Evolutionary conservation across 2,888 invertebrate genomes (phyloP).

Genomic region (Deilephila porcellus): DNA sequence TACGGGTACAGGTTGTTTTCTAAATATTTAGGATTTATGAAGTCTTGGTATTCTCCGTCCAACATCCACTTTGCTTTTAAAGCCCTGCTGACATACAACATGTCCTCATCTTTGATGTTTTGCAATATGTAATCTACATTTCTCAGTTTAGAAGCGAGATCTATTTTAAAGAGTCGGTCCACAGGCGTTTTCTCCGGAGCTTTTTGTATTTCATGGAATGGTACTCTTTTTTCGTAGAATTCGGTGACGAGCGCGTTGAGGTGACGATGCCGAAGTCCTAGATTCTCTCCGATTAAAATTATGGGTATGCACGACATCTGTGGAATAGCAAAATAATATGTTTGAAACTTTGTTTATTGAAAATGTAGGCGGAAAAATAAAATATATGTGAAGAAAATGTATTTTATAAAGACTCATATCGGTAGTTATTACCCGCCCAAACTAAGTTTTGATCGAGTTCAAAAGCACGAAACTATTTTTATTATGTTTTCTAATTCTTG

Average conservation of each 20-base stretch:
- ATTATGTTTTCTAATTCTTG: too few species aligned
- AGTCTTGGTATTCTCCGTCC: slow-evolving; percentile 34
- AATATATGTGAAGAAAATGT: too few species aligned
- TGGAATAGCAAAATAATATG: neutral
- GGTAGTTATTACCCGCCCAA: too few species aligned
- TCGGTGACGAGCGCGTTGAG: slow-evolving; percentile 40
- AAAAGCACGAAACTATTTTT: too few species aligned
- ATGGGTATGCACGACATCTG: slow-evolving; percentile 36
- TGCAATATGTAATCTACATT: slow-evolving; percentile 37
- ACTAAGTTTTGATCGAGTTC: too few species aligned
- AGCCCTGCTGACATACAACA: slow-evolving; percentile 44
- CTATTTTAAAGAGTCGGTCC: slow-evolving; percentile 46
- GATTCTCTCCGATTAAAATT: slow-evolving; percentile 35
- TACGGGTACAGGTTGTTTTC: slow-evolving; percentile 40
- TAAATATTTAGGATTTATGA: slow-evolving; percentile 42
- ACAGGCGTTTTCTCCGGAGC: slow-evolving; percentile 36
- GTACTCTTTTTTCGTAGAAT: slow-evolving; percentile 30
- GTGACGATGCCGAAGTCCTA: slow-evolving; percentile 49
- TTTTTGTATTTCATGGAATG: slow-evolving; percentile 32
- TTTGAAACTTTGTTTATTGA: neutral
- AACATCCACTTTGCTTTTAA: slow-evolving; percentile 44
- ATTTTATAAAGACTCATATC: too few species aligned
- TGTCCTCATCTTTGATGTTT: slow-evolving; percentile 41
- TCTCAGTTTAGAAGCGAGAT: slow-evolving; percentile 39
- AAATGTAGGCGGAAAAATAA: too few species aligned